phyloP scores from a whole-genome alignment of 2,888 invertebrate species.

The Coenonympha arcania region DNA sequence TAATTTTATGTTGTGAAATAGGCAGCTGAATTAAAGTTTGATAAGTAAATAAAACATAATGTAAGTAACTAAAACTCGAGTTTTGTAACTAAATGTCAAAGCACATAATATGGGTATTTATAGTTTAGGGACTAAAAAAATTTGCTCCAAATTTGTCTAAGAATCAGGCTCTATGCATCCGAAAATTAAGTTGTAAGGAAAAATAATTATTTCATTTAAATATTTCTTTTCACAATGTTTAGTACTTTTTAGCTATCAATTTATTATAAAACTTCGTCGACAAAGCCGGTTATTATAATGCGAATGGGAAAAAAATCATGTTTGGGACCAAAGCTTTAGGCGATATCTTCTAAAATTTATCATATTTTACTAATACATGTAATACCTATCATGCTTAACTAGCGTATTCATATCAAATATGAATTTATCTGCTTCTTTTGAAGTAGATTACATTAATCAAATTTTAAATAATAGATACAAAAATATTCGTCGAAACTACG shows the following conservation, averaged over 20 bases:
- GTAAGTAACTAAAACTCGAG: not conserved
- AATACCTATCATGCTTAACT: not conserved
- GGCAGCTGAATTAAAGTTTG: slow-evolving; percentile 1
- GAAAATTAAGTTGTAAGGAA: not conserved
- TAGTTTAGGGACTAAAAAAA: not conserved
- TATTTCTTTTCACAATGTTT: too few relatives aligned
- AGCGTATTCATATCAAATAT: too few relatives aligned
- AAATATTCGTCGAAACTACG: too few relatives aligned
- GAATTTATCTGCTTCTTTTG: too few relatives aligned
- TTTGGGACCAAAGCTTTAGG: slow-evolving; percentile 7
- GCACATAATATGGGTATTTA: not conserved
- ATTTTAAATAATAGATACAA: too few relatives aligned
- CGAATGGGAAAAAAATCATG: slow-evolving; percentile 3
- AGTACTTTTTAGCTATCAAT: too few relatives aligned
- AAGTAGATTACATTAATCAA: too few relatives aligned
- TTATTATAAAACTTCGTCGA: not conserved
- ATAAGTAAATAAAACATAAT: not conserved
- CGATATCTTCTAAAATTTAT: not conserved
- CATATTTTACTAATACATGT: not conserved
- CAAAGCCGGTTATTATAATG: not conserved
- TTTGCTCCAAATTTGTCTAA: slow-evolving; percentile 1
- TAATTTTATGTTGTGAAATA: slow-evolving; percentile 8
- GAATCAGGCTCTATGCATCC: not conserved
- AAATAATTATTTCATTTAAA: not conserved
- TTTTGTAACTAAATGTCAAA: slow-evolving; percentile 1